A percentile compares a stretch with the other conserved stretches of the same genome.
phyloP scores from a whole-genome alignment of 1,140 invertebrate genomes.

The Drosophila dunni region DNA sequence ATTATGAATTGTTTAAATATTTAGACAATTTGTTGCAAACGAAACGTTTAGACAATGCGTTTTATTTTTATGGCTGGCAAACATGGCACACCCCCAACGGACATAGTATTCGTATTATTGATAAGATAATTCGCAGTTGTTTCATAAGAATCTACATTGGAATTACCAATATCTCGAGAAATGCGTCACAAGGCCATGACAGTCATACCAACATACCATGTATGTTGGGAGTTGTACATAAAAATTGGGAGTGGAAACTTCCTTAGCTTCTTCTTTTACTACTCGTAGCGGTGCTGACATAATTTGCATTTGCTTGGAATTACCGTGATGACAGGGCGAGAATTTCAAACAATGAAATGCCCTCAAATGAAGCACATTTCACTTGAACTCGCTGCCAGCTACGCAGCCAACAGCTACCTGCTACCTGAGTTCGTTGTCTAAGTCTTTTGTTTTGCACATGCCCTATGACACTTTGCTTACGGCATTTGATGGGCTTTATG shows the following conservation, averaged over 20 bases:
- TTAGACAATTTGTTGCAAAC: conserved; percentile 74
- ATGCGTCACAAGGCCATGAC: conserved; percentile 53
- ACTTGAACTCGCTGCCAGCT: conserved; percentile 37
- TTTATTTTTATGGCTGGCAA: conserved; percentile 40
- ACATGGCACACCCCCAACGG: conserved; percentile 56
- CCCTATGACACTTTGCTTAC: neutral
- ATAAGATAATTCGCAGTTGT: conserved; percentile 60
- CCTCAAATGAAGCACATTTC: conserved; percentile 44
- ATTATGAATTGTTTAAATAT: conserved; percentile 81
- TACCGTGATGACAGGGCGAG: conserved; percentile 32
- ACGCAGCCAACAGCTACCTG: conserved; percentile 8
- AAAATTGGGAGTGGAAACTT: conserved; percentile 35
- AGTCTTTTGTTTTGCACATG: conserved; percentile 66
- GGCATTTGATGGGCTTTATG: neutral
- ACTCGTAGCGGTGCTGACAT: conserved; percentile 38
- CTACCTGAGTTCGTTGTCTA: conserved; percentile 78
- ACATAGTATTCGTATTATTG: conserved; percentile 47
- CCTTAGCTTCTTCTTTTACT: too few relatives aligned
- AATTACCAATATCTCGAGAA: conserved; percentile 44
- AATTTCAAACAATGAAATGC: conserved; percentile 33
- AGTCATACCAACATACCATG: too few relatives aligned
- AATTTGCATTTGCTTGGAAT: conserved; percentile 60
- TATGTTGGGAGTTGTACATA: conserved; percentile 10
- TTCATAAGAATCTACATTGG: conserved; percentile 52
- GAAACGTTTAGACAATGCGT: conserved; percentile 58